A percentile compares a stretch with the other conserved stretches of the same genome.
These are phyloP conservation scores for Drosophila lacteicornis DNA, from an alignment of 1,140 invertebrate species.

Conservation along the genomic window DNA sequence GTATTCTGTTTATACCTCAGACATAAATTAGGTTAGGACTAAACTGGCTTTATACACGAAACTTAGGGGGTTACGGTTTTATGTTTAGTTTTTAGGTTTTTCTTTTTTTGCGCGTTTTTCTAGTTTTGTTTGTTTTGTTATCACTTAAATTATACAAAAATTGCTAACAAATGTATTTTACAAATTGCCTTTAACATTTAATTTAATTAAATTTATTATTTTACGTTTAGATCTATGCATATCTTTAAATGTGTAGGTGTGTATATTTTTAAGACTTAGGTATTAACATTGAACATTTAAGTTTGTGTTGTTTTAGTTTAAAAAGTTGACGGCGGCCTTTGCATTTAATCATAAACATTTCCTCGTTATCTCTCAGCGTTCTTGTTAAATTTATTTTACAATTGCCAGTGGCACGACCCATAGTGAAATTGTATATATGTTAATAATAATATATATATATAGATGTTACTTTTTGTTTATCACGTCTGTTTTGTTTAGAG, in stretches of 20 bases:
- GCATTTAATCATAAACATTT: conserved; percentile 28
- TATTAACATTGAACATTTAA: conserved; percentile 75
- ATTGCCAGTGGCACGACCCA: conserved; percentile 31
- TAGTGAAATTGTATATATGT: conserved; percentile 45
- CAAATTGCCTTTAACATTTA: conserved; percentile 82
- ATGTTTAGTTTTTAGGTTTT: conserved; percentile 26
- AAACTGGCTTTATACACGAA: conserved; percentile 72
- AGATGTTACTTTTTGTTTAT: conserved; percentile 68
- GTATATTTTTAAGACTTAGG: conserved; percentile 72
- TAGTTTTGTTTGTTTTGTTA: conserved; percentile 36
- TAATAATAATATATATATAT: conserved; percentile 47
- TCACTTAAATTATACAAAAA: conserved; percentile 60
- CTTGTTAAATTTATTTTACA: conserved; percentile 71
- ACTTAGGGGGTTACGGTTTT: conserved; percentile 60
- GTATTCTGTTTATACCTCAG: conserved; percentile 59
- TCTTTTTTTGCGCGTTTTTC: conserved; percentile 16
- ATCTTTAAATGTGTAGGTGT: conserved; percentile 31
- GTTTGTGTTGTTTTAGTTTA: conserved; percentile 37
- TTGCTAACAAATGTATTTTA: conserved; percentile 71
- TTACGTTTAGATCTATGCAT: conserved; percentile 43
- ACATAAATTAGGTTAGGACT: conserved; percentile 78
- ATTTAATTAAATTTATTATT: conserved; percentile 69
- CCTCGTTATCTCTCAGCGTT: conserved; percentile 8
- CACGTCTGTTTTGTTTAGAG: conserved; percentile 82
- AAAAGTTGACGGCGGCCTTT: conserved; percentile 62